Base-by-base conservation (phyloP, 2,797 vertebrate species). In the Rhynchotus rufescens region DNA sequence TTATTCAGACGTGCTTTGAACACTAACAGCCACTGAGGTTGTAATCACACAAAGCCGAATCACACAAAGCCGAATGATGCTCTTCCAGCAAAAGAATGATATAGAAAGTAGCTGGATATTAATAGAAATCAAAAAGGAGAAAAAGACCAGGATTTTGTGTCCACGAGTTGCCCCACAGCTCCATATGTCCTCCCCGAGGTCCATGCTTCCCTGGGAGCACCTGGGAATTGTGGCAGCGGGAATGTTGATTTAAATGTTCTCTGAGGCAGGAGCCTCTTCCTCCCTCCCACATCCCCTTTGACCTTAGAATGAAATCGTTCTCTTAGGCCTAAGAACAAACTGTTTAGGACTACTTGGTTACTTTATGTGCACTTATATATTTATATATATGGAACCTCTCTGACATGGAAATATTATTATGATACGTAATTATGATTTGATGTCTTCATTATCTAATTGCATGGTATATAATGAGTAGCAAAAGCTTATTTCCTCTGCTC, bases 401-500 rank as follows among this genome's bases (percentile, higher is more conserved):
- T 88, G 91, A 84, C 65, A 87, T 8, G n/a, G 54, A 49, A 59
- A 56, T 92, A 32, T 91, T 94, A 79, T 56, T 89, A 65, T 61
- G 76, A 61, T 36, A 72, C 47, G 17, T 44, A 72, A 88, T 87
- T 92, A 82, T 88, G 80, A 80, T 80, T 82, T 85, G 76, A 88
- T 75, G 89, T 78, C 66, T 96, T 94, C 90, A 84, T 60, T 75
- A 75, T 38, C 11, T 88, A 88, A 95, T 79, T 86, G 89, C 89
- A 81, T 79, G 93, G 86, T 88, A 77, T 73, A 79, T 92, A 92
- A 92, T 85, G 90, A 94, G 68, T 36, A 67, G 73, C 88, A 77
- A 92, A 94, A 74, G 82, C 80, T 26, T 87, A 86, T 91, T 96
- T 94, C 94, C 82, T 85, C 57, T 56, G 57, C 71, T 95, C 68